Percentiles rank a stretch among this genome's conserved stretches.
Evolutionary conservation across 2,888 invertebrate genomes (phyloP).

Genomic region (Atethmia centrago): DNA sequence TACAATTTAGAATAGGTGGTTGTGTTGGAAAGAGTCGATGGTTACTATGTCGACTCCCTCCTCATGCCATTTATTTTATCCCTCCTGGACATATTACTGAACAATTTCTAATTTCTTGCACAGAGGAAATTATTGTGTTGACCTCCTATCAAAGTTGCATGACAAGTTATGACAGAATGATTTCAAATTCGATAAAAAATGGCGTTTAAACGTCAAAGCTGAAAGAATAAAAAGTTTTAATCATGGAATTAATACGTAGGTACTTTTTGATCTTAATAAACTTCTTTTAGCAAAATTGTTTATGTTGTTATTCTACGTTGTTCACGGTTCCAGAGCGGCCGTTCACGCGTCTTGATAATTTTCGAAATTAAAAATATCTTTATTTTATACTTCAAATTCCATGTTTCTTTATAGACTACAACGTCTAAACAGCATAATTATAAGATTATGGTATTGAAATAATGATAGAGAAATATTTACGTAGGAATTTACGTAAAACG

Average conservation of each 20-base stretch:
- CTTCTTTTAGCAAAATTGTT: conserved; percentile 11
- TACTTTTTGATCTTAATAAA: neutral
- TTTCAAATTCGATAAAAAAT: neutral
- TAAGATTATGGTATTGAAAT: neutral
- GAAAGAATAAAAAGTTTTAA: neutral
- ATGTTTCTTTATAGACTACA: neutral
- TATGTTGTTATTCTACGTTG: neutral
- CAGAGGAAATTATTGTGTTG: conserved; percentile 29
- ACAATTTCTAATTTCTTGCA: conserved; percentile 10
- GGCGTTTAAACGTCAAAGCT: conserved; percentile 6
- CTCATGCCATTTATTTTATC: conserved; percentile 34
- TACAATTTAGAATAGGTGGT: conserved; percentile 52
- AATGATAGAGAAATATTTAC: neutral
- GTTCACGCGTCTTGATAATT: neutral
- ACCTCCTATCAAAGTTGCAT: conserved; percentile 17
- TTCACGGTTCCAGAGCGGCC: too few species aligned
- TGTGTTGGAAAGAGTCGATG: conserved; percentile 41
- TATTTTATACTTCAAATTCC: neutral
- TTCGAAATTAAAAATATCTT: neutral
- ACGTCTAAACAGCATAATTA: neutral
- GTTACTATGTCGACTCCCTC: conserved; percentile 51
- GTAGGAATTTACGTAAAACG: neutral
- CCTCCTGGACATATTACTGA: conserved; percentile 51
- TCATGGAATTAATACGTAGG: neutral
- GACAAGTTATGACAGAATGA: conserved; percentile 21